phyloP scores from a whole-genome alignment of 1,140 invertebrate species.

The Heliconius eleuchia region DNA sequence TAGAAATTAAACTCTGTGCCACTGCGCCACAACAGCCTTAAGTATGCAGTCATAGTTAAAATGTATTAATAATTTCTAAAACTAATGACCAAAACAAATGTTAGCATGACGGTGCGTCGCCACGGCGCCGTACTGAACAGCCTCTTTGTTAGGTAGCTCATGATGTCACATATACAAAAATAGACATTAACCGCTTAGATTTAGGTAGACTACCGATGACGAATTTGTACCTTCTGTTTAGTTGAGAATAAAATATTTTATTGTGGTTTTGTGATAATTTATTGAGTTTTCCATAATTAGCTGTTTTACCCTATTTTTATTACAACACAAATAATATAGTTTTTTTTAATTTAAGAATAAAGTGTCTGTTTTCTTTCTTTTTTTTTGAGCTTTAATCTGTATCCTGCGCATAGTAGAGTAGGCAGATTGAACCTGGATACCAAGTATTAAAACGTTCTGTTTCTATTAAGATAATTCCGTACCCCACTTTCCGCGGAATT shows the following conservation, averaged over 20 bases:
- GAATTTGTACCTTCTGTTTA: slow-evolving; percentile 13
- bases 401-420: no score
- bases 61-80: slow-evolving; percentile 5
- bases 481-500: no score
- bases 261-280: neutral
- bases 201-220: slow-evolving; percentile 26
- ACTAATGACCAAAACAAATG: slow-evolving; percentile 29
- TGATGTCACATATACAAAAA: slow-evolving; percentile 40
- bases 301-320: no score
- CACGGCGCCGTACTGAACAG: slow-evolving; percentile 25
- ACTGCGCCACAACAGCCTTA: slow-evolving; percentile 1
- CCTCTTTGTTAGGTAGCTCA: slow-evolving; percentile 34
- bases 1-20: neutral
- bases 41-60: neutral
- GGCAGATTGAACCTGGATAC: no score
- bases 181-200: slow-evolving; percentile 30
- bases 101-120: slow-evolving; percentile 30
- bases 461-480: no score
- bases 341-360: no score
- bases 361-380: no score
- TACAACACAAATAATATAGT: no score
- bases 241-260: neutral
- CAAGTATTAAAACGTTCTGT: no score
- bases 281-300: neutral
- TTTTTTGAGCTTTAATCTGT: no score